A percentile compares a stretch with the other conserved stretches of the same genome.
Evolutionary conservation across 2,888 invertebrate species (phyloP).

Genomic region (Eurytoma adleriae): DNA sequence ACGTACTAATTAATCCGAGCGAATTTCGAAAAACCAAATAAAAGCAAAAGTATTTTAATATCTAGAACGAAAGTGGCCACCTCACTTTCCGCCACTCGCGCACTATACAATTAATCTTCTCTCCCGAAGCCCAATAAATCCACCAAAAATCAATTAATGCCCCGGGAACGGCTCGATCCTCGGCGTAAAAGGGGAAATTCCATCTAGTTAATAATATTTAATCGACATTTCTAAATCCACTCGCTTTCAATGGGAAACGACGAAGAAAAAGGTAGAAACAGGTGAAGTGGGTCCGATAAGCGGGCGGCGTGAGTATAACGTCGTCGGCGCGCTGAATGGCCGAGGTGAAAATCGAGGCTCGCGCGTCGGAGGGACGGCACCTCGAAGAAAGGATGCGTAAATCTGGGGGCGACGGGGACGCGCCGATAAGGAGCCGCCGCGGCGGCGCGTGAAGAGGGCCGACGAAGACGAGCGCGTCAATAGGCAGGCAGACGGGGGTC

Average conservation of each 20-base stretch:
- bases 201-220: too few relatives aligned
- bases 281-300: constrained; percentile 1
- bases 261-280: neutral
- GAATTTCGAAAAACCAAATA: neutral
- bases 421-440: constrained; percentile 6
- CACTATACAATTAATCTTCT: too few relatives aligned
- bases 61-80: neutral
- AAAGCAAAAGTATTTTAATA: neutral
- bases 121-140: too few relatives aligned
- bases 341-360: constrained; percentile 5
- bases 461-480: constrained; percentile 29
- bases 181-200: too few relatives aligned
- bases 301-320: neutral
- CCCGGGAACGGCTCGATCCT: too few relatives aligned
- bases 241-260: neutral
- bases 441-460: neutral
- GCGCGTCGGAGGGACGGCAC: neutral
- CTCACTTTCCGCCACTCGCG: neutral
- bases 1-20: neutral
- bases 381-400: constrained; percentile 39
- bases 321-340: neutral
- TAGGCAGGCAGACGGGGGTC: neutral
- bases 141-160: too few relatives aligned
- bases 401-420: constrained; percentile 2
- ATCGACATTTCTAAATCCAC: constrained; percentile 5